A percentile compares a stretch with the other conserved stretches of the same genome.
Evolutionary conservation across 2,113 vertebrate genomes (phyloP).

Genomic region (Suncus etruscus): DNA sequence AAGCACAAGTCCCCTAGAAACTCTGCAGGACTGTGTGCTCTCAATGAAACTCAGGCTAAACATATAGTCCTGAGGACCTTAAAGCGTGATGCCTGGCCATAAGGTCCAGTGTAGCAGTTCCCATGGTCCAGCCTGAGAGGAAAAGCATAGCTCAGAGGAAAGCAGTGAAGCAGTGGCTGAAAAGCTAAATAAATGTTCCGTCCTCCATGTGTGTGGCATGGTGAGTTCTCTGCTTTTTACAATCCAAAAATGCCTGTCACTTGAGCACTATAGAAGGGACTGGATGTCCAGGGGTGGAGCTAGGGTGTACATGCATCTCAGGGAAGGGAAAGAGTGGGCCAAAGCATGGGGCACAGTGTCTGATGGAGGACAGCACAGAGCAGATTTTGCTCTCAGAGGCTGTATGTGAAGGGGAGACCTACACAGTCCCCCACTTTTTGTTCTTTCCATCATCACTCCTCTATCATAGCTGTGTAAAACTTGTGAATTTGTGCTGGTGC

Average conservation of each 20-base stretch:
- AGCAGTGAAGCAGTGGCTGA: accelerated
- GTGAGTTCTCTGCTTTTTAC: neutral
- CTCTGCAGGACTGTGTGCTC: neutral
- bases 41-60: neutral
- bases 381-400: neutral
- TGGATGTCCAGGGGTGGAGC: neutral
- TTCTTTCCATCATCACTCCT: neutral
- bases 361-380: accelerated
- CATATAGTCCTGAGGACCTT: neutral
- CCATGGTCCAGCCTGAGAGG: neutral
- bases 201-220: neutral
- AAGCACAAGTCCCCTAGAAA: conserved; percentile 52
- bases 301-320: neutral
- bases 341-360: neutral
- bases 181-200: no score
- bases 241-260: neutral
- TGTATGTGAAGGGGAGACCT: neutral
- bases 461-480: neutral
- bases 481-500: neutral
- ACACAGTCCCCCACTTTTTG: no score
- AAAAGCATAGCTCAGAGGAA: neutral
- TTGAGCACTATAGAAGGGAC: neutral
- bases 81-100: neutral
- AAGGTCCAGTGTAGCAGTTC: no score
- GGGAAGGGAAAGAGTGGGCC: neutral